These are phyloP conservation scores for Diachasmimorpha longicaudata DNA, from an alignment of 1,140 invertebrate species.

Conservation along the genomic window DNA sequence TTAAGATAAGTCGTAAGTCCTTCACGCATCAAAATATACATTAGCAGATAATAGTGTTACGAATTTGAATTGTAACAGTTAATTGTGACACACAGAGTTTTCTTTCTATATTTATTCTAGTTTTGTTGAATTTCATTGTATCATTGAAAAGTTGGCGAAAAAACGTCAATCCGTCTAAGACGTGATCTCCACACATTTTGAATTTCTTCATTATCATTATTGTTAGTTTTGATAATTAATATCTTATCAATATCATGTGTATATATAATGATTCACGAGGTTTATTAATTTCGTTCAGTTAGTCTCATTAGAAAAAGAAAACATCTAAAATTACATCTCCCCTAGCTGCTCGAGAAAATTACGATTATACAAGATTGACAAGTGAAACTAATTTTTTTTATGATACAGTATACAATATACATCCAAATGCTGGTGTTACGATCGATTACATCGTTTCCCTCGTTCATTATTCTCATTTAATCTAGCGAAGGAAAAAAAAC, in stretches of 20 bases:
- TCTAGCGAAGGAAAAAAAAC: neutral
- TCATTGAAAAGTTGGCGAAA: neutral
- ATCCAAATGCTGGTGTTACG: neutral
- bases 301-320: neutral
- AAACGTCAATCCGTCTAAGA: neutral
- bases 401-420: constrained; percentile 1
- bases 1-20: constrained; percentile 24
- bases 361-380: neutral
- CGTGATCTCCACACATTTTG: neutral
- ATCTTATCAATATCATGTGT: neutral
- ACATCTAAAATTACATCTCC: neutral
- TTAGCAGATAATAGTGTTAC: constrained; percentile 6
- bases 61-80: constrained; percentile 12
- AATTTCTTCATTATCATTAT: neutral
- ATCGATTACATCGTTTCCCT: neutral
- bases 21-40: neutral
- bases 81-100: constrained; percentile 6
- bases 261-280: constrained; percentile 2
- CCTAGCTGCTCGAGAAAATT: neutral
- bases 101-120: neutral
- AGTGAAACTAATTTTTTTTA: neutral
- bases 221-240: neutral
- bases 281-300: neutral
- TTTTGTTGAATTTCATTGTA: neutral
- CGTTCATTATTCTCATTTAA: neutral